Conservation (phyloP, 2,888 invertebrate genomes). For the Liodrosophila aerea region DNA sequence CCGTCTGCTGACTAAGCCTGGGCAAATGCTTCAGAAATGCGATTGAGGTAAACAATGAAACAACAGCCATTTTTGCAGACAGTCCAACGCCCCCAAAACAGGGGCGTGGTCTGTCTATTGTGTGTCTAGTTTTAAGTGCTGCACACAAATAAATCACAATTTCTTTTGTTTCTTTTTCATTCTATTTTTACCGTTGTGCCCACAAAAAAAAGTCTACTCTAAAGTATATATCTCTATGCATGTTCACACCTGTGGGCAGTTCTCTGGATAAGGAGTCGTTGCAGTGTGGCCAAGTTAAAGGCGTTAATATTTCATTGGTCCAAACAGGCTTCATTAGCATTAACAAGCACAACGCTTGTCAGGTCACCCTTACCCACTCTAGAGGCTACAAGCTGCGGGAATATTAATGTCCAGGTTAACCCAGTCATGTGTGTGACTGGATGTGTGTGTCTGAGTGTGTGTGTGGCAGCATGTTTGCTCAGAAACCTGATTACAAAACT, state of each 20-base stretch:
- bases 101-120: slow-evolving; percentile 55
- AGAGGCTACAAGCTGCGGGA: slow-evolving; percentile 28
- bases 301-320: slow-evolving; percentile 39
- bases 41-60: slow-evolving; percentile 19
- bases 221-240: slow-evolving; percentile 36
- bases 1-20: slow-evolving; percentile 59
- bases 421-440: slow-evolving; percentile 8
- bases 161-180: slow-evolving; percentile 6
- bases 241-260: slow-evolving; percentile 52
- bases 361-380: slow-evolving; percentile 18
- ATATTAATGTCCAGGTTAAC: slow-evolving; percentile 57
- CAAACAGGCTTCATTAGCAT: slow-evolving; percentile 60
- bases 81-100: slow-evolving; percentile 31
- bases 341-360: slow-evolving; percentile 57
- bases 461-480: slow-evolving; percentile 54
- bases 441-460: slow-evolving; percentile 15
- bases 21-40: slow-evolving; percentile 47
- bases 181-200: slow-evolving; percentile 7
- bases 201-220: slow-evolving; percentile 61
- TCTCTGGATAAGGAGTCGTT: too few relatives aligned
- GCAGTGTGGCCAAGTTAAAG: slow-evolving; percentile 29
- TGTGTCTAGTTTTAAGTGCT: slow-evolving; percentile 74
- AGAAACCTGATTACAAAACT: slow-evolving; percentile 74
- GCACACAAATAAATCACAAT: slow-evolving; percentile 68
- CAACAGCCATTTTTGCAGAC: slow-evolving; percentile 45